These are phyloP conservation scores for Syndactyla subalaris DNA, from an alignment of 2,797 vertebrate genomes.

Conservation along the genomic window DNA sequence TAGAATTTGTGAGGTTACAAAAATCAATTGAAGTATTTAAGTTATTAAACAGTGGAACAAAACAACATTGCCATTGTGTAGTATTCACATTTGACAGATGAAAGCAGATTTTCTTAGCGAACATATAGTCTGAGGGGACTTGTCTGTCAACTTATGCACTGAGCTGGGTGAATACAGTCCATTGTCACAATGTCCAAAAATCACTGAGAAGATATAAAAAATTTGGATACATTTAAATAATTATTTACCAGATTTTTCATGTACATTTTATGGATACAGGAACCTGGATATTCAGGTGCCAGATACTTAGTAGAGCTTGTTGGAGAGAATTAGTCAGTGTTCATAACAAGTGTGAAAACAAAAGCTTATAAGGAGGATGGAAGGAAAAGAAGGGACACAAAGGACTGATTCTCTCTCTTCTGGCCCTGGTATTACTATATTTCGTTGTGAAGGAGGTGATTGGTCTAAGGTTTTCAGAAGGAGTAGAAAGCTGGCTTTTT, in stretches of 20 bases:
- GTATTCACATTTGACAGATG: not conserved
- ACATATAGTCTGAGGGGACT: not conserved
- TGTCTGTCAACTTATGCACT: not conserved
- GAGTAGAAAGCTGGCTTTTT: not conserved
- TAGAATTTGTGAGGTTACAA: not conserved
- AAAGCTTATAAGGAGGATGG: not conserved
- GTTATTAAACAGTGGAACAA: conserved; percentile 2
- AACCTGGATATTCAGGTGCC: not conserved
- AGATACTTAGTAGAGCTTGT: not conserved
- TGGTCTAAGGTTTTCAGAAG: not conserved
- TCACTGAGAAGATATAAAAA: not conserved
- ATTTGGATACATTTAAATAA: not conserved
- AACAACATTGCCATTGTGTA: not conserved
- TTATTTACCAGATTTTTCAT: not conserved
- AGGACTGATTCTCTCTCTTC: not conserved
- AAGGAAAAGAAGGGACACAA: not conserved
- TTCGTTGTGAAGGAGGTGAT: not conserved
- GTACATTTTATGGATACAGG: not conserved
- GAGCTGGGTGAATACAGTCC: not conserved
- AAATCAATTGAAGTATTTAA: not conserved
- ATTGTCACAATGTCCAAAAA: not conserved
- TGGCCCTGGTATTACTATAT: not conserved
- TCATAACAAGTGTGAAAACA: not conserved
- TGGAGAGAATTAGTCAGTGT: not conserved
- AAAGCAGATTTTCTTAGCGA: conserved; percentile 30